These are phyloP conservation scores for Paramormyrops hopkinsi DNA, from an alignment of 2,797 vertebrate genomes.

Conservation along the genomic window DNA sequence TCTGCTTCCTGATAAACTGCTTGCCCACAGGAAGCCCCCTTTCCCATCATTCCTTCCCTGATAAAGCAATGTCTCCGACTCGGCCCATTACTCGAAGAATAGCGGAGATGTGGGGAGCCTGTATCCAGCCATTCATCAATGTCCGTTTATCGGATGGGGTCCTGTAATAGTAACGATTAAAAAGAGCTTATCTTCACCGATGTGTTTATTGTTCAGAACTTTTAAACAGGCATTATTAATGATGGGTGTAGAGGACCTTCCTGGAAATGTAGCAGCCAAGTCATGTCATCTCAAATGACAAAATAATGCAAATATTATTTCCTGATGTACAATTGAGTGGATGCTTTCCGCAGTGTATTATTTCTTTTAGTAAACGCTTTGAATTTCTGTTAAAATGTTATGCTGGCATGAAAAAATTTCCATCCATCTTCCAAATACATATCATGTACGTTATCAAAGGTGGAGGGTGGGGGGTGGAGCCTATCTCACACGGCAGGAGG, in stretches of 20 bases:
- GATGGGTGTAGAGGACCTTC: not conserved
- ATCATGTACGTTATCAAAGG: not conserved
- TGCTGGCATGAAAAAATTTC: not conserved
- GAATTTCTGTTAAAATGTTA: not conserved
- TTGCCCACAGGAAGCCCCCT: not conserved
- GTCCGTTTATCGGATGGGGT: not conserved
- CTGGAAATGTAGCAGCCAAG: not conserved
- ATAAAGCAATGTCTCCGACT: slow-evolving; percentile 3
- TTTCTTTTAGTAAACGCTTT: not conserved
- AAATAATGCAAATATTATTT: not conserved
- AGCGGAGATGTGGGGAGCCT: not conserved
- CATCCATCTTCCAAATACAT: not conserved
- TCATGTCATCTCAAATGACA: not conserved
- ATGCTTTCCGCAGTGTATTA: not conserved
- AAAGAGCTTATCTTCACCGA: not conserved
- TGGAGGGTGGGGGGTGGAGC: not conserved
- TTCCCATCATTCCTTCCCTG: not conserved
- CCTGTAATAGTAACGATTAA: not conserved
- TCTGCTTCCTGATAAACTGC: not conserved
- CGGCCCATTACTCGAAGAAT: not conserved
- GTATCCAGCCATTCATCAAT: not conserved
- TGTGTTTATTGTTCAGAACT: slow-evolving; percentile 3
- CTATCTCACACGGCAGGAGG: not conserved
- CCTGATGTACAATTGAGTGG: not conserved
- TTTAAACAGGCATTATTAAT: not conserved